Evolutionary conservation across 2,888 invertebrate genomes (phyloP), one percentile per base, ranked within the genome.

Genomic region (Eudasyphora cyanicolor): DNA sequence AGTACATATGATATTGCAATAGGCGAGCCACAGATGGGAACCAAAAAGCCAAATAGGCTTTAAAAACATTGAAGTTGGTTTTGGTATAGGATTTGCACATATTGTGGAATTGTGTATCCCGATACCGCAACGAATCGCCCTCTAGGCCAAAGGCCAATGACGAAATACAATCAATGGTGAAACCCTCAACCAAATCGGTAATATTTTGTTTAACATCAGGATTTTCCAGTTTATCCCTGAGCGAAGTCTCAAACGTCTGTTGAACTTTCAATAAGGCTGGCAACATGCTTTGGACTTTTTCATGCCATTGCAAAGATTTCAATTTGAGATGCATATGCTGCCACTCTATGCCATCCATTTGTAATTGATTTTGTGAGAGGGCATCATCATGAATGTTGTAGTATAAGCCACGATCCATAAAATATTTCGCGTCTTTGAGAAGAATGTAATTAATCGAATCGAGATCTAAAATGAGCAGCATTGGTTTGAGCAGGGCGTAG

Each of bases 141-240:
- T 91, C 89, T 1, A 93, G 85, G 0, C 93, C 93, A 86, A 93
- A 93, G 0, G 92, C 92, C 85, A 93, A 89, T 0, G 89, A 87
- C 0, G 93, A 92, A 77, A 93, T 93, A 0, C 93, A 92, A 86
- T 94, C 93, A 1, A 92, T 90, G 4, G 93, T 93, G 83, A 92
- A 94, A 24, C 91, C 89, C 1, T 92, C 92, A n/a, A 92, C 89
- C 3, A 92, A 81, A n/a, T 93, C 91, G 80, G 92, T 92, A 1
- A 93, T 87, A 76, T 93, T 93, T 0, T 85, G 29, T 0, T 78
- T 60, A 12, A 35, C 24, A 17, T 86, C 80, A 4, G 73, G 19
- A 8, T 45, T 32, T 14, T 8, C 76, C 10, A 82, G 24, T 85
- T 91, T 91, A 2, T 91, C 87, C 77, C 91, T 93, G 0, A 91